A percentile compares a stretch with the other conserved stretches of the same genome.
phyloP scores from a whole-genome alignment of 2,797 vertebrate genomes.

The Parauchenoglanis punctatus region DNA sequence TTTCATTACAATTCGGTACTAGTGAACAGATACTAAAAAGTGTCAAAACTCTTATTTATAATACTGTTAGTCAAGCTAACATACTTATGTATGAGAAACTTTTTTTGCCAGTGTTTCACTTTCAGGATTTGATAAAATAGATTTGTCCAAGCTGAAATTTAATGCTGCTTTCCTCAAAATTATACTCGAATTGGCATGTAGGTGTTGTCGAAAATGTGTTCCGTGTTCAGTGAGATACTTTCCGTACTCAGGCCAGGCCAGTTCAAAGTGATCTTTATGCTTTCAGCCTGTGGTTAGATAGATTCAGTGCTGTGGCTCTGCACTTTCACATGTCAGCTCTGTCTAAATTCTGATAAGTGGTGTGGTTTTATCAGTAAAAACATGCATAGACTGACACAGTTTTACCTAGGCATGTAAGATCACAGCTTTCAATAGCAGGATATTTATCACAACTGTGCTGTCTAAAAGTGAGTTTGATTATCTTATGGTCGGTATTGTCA shows the following conservation, averaged over 20 bases:
- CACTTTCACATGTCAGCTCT: not conserved
- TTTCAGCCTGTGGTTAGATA: constrained; percentile 18
- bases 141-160: not conserved
- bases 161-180: not conserved
- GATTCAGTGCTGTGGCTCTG: not conserved
- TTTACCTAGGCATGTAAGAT: not conserved
- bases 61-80: not conserved
- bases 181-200: too few relatives aligned
- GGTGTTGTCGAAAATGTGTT: not conserved
- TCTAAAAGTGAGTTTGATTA: too few relatives aligned
- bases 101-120: not conserved
- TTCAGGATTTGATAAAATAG: not conserved
- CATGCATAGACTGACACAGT: not conserved
- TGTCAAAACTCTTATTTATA: not conserved
- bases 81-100: too few relatives aligned
- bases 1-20: not conserved
- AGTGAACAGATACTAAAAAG: not conserved
- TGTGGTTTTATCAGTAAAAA: constrained; percentile 14
- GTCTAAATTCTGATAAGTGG: not conserved
- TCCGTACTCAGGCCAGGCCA: not conserved
- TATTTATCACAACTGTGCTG: not conserved
- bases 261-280: not conserved
- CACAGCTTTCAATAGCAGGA: not conserved
- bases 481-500: not conserved
- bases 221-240: not conserved